phyloP scores from a whole-genome alignment of 2,113 vertebrate species.

The Aegypius monachus region DNA sequence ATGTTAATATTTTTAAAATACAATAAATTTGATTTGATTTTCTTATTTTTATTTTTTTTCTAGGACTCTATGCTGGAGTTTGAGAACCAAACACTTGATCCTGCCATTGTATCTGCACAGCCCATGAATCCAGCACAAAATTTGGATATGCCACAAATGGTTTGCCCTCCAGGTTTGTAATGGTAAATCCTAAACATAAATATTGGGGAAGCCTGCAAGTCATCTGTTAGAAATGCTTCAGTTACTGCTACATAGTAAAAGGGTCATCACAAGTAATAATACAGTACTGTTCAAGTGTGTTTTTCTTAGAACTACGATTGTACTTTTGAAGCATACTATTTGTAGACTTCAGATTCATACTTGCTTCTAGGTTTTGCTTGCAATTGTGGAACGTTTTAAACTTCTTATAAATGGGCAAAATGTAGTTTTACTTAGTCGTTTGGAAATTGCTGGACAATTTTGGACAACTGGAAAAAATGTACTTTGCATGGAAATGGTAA shows the following conservation, averaged over 20 bases:
- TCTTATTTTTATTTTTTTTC: background rate
- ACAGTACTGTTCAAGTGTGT: background rate
- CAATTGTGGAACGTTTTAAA: background rate
- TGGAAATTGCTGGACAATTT: background rate
- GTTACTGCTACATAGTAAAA: background rate
- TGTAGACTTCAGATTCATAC: background rate
- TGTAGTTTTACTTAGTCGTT: background rate
- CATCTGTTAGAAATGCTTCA: background rate
- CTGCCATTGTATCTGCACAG: constrained; percentile 97
- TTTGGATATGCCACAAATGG: constrained; percentile 90
- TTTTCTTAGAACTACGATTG: background rate
- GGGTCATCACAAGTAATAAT: background rate
- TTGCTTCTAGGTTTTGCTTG: background rate
- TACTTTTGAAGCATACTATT: background rate
- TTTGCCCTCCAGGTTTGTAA: constrained; percentile 84
- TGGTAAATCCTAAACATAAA: constrained; percentile 24
- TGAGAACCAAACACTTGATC: constrained; percentile 93
- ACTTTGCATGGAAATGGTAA: background rate
- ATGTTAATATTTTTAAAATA: background rate
- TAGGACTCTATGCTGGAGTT: constrained; percentile 98
- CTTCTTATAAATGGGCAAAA: background rate
- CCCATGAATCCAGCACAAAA: constrained; percentile 91
- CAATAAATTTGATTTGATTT: background rate
- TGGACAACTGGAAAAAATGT: background rate
- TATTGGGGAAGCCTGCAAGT: background rate